Evolutionary conservation across 2,888 invertebrate genomes (phyloP).

Genomic region (Oegoconia quadripuncta): DNA sequence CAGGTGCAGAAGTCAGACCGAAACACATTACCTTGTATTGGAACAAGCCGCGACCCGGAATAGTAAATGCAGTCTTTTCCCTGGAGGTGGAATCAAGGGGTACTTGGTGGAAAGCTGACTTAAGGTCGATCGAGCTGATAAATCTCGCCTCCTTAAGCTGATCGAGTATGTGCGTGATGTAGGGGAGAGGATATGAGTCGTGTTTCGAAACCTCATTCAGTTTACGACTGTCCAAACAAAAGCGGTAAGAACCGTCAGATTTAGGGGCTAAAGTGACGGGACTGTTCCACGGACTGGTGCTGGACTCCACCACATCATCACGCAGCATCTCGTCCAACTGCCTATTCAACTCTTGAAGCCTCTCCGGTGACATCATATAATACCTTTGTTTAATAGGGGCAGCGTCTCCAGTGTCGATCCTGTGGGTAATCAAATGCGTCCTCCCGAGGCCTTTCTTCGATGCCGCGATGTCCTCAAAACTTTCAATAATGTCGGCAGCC

Average conservation of each 20-base stretch:
- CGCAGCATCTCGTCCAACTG: constrained; percentile 10
- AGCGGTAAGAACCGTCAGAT: neutral
- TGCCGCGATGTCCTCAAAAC: constrained; percentile 19
- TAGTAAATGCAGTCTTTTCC: too few relatives aligned
- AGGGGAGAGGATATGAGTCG: neutral
- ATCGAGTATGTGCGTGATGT: constrained; percentile 12
- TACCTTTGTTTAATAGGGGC: constrained; percentile 22
- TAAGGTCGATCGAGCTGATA: neutral
- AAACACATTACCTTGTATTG: constrained; percentile 16
- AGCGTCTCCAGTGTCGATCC: constrained; percentile 23
- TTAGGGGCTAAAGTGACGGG: neutral
- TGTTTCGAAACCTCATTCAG: neutral
- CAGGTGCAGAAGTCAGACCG: constrained; percentile 16
- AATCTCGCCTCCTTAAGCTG: constrained; percentile 1
- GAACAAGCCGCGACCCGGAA: constrained; percentile 11
- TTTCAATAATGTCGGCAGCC: constrained; percentile 10
- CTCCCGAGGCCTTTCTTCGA: constrained; percentile 21
- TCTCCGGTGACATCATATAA: constrained; percentile 25
- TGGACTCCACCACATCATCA: neutral
- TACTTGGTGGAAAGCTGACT: constrained; percentile 7
- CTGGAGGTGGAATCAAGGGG: too few relatives aligned
- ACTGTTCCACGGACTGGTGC: constrained; percentile 4
- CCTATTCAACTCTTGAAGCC: constrained; percentile 15
- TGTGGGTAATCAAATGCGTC: constrained; percentile 18
- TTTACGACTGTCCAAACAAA: constrained; percentile 5